These are phyloP conservation scores for Pyrgilauda ruficollis DNA, from an alignment of 2,113 vertebrate species.

Conservation along the genomic window DNA sequence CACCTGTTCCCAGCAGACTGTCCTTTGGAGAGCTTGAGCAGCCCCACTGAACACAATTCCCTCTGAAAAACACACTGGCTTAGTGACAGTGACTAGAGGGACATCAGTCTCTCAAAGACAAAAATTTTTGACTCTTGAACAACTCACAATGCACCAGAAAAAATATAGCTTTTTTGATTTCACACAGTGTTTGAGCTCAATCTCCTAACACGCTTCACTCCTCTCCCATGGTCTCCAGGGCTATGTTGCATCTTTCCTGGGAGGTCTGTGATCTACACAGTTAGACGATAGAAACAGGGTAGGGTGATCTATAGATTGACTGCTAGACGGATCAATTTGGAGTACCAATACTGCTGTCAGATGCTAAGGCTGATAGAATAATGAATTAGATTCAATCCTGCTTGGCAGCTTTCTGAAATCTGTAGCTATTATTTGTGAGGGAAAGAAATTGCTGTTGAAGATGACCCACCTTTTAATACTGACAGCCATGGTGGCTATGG, in stretches of 20 bases:
- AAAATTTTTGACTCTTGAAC: not conserved
- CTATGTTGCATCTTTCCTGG: not conserved
- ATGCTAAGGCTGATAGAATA: not conserved
- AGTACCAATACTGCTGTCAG: not conserved
- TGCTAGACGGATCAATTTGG: not conserved
- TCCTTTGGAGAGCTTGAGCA: not conserved
- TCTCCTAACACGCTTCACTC: not conserved
- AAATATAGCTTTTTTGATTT: not conserved
- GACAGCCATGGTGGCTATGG: not conserved
- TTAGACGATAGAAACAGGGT: not conserved
- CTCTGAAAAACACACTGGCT: not conserved
- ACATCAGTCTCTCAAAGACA: not conserved
- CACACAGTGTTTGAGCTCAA: not conserved
- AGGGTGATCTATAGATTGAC: not conserved
- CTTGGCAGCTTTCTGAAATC: not conserved
- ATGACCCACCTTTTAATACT: not conserved
- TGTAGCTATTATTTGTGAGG: not conserved
- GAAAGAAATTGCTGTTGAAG: not conserved
- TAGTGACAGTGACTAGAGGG: not conserved
- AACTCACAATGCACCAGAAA: not conserved
- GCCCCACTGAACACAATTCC: not conserved
- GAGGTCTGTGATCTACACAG: not conserved
- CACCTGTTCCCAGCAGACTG: not conserved
- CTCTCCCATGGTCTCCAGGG: not conserved
- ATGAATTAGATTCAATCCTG: not conserved